Base-by-base conservation (phyloP, 2,797 vertebrate species). In the Cichlasoma orientale region DNA sequence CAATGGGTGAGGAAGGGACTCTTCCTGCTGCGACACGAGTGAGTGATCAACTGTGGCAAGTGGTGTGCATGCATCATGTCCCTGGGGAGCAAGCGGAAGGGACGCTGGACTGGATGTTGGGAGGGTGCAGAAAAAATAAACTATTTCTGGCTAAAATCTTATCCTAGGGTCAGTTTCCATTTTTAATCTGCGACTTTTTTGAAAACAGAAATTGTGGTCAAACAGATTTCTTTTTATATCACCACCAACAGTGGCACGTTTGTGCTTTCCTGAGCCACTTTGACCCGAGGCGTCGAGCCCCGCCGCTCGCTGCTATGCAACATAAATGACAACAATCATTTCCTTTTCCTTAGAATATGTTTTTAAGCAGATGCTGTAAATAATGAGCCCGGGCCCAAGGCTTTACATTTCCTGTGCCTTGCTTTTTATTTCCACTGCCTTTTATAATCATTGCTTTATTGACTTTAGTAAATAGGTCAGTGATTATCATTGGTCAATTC, bases 401-500 rank as follows among this genome's bases (percentile, higher is more conserved):
- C 76, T 79, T 82, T 75, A 82, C 80, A 86, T 91, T 90, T 92
- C 84, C 89, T 89, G 78, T 78, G 72, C 44, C 14, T 27, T 54
- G 69, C 56, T 75, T 69, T 90, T 87, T 88, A 83, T 90, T 86
- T 84, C 83, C 79, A 63, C 38, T 29, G 54, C 82, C 63, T 63
- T 90, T 92, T 83, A 92, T 86, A 82, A 86, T 87, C 84, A 84
- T 71, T n/a, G 74, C 79, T 71, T 21, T 92, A 91, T 94, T 94
- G 92, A 93, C 89, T 92, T 88, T 90, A 27, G 82, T 83, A 93
- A 94, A 93, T 91, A 92, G 94, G 92, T 90, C 92, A 93, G 91
- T 47, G 77, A 85, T 88, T 91, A 92, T 88, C 85, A 44, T 78
- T 21, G 73, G 79, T 84, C 89, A 61, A 83, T 86, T 84, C 85